phyloP scores from a whole-genome alignment of 1,140 invertebrate species.

The Brachionus rubens region DNA sequence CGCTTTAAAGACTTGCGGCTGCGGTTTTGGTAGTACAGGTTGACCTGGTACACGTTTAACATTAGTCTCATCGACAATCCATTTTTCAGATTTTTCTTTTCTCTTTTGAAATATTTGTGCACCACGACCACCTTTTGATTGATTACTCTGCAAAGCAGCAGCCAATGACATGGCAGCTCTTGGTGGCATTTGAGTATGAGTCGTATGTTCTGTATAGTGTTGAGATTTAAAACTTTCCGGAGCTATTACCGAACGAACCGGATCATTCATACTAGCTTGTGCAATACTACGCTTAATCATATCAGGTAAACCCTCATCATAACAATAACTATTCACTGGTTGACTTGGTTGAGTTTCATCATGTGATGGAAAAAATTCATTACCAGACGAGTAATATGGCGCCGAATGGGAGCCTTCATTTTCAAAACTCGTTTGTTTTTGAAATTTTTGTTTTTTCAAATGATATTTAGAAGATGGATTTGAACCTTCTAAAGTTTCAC shows the following conservation, averaged over 20 bases:
- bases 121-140: constrained; percentile 24
- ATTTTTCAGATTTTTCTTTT: constrained; percentile 46
- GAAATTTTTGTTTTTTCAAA: constrained; percentile 34
- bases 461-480: constrained; percentile 43
- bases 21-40: background rate
- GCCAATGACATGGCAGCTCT: constrained; percentile 35
- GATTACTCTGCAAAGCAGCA: background rate
- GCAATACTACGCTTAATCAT: constrained; percentile 41
- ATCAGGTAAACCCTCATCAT: constrained; percentile 39
- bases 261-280: constrained; percentile 24
- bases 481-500: constrained; percentile 13
- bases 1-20: constrained; percentile 11
- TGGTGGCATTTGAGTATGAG: constrained; percentile 43
- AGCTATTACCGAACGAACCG: constrained; percentile 16
- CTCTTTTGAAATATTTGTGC: constrained; percentile 45
- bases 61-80: constrained; percentile 44
- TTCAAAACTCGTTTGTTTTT: constrained; percentile 36
- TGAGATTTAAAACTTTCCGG: constrained; percentile 31
- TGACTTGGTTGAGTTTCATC: background rate
- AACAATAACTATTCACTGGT: background rate
- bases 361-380: constrained; percentile 13
- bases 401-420: background rate
- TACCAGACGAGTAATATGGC: background rate
- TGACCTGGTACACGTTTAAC: constrained; percentile 3
- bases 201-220: constrained; percentile 42